Evolutionary conservation across 2,888 invertebrate genomes (phyloP).

Genomic region (Bibio marci): DNA sequence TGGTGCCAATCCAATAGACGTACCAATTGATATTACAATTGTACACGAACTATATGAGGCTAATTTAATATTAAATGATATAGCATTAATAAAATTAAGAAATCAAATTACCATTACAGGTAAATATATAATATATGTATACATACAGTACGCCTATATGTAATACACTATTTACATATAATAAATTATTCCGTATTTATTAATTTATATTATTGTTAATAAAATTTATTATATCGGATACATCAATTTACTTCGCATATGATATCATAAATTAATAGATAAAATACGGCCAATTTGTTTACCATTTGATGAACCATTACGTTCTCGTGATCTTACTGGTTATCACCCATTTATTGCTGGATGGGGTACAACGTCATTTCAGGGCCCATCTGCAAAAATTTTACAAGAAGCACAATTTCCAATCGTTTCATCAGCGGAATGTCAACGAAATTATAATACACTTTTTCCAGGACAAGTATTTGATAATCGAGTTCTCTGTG

Average conservation of each 20-base stretch:
- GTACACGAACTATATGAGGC: constrained; percentile 53
- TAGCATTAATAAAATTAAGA: constrained; percentile 52
- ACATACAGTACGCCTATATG: too few species aligned
- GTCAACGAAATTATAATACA: constrained; percentile 28
- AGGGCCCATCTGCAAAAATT: constrained; percentile 21
- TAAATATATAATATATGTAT: too few species aligned
- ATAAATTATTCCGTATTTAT: too few species aligned
- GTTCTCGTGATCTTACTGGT: constrained; percentile 34
- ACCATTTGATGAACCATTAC: constrained; percentile 37
- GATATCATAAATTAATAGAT: too few species aligned
- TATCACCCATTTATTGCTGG: constrained; percentile 58
- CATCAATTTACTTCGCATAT: too few species aligned
- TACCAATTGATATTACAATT: constrained; percentile 38
- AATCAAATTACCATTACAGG: constrained; percentile 16
- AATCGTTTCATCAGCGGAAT: constrained; percentile 22
- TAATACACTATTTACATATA: too few species aligned
- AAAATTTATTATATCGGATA: too few species aligned
- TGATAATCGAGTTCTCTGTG: constrained; percentile 21
- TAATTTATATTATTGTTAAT: too few species aligned
- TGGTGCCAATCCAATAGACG: constrained; percentile 45
- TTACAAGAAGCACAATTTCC: constrained; percentile 34
- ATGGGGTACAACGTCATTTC: constrained; percentile 51
- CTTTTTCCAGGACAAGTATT: constrained; percentile 13
- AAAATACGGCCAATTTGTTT: constrained; percentile 58
- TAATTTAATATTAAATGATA: constrained; percentile 50